These are phyloP conservation scores for Diglossa cyanea DNA, from an alignment of 2,797 vertebrate species.

Conservation along the genomic window DNA sequence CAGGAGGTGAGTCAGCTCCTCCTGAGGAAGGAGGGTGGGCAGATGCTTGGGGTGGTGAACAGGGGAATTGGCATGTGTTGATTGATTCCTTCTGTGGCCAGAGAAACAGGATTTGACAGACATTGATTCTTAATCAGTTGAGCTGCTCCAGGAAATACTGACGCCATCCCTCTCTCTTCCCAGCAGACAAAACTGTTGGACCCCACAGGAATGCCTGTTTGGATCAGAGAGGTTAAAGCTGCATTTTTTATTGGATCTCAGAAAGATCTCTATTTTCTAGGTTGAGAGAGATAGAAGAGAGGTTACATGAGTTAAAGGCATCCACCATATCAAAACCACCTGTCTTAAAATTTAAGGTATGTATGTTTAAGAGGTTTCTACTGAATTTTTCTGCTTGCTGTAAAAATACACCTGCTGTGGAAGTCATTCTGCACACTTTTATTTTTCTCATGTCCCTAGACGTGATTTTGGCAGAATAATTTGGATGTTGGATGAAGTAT, in stretches of 20 bases:
- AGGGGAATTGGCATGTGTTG: neutral
- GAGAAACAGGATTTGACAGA: neutral
- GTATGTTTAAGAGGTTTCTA: neutral
- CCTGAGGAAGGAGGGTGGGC: neutral
- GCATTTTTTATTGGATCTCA: constrained; percentile 40
- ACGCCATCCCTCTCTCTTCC: neutral
- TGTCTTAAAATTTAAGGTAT: constrained; percentile 95
- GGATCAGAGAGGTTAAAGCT: constrained; percentile 44
- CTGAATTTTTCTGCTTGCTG: neutral
- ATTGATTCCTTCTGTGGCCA: neutral
- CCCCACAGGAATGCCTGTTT: constrained; percentile 18
- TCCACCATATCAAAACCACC: constrained; percentile 83
- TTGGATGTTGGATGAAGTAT: neutral
- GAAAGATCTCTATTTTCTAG: constrained; percentile 74
- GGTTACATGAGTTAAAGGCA: constrained; percentile 84
- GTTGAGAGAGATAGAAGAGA: constrained; percentile 89
- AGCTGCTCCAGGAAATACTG: neutral
- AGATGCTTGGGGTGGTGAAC: neutral
- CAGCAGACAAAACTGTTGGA: constrained; percentile 24
- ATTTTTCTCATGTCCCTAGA: neutral
- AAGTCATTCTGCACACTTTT: neutral
- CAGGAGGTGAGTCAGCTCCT: neutral
- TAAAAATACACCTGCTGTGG: neutral
- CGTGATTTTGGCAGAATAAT: neutral
- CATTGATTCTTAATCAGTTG: neutral